Evolutionary conservation across 2,888 invertebrate genomes (phyloP).

Genomic region (Noctua fimbriata): DNA sequence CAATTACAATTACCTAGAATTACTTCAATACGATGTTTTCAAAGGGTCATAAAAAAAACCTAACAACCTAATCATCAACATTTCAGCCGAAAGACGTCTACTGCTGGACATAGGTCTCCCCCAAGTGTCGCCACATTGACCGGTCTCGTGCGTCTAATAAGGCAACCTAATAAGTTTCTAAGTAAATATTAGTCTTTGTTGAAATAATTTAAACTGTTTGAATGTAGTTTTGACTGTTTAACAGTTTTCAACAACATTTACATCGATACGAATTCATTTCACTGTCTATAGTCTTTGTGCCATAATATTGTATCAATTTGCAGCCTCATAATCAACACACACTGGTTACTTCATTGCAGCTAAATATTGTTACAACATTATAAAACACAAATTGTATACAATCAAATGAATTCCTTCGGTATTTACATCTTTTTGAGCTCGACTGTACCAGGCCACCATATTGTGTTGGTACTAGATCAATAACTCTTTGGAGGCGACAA

Average conservation of each 20-base stretch:
- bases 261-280: neutral
- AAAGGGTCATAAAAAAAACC: no score
- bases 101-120: no score
- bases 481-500: slow-evolving; percentile 25
- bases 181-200: no score
- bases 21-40: no score
- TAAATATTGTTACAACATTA: neutral
- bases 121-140: no score
- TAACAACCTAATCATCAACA: no score
- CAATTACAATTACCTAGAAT: neutral
- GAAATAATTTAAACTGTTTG: neutral
- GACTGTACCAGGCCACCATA: slow-evolving; percentile 1
- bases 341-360: neutral
- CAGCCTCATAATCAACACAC: neutral
- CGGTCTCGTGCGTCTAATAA: no score
- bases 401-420: neutral
- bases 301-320: neutral
- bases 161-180: no score
- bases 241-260: no score
- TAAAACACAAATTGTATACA: neutral
- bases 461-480: slow-evolving; percentile 25
- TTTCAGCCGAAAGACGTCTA: no score
- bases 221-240: neutral
- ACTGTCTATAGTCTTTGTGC: neutral
- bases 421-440: neutral